A percentile compares a stretch with the other conserved stretches of the same genome.
phyloP scores from a whole-genome alignment of 2,797 vertebrate genomes.

The Poeciliopsis presidionis region DNA sequence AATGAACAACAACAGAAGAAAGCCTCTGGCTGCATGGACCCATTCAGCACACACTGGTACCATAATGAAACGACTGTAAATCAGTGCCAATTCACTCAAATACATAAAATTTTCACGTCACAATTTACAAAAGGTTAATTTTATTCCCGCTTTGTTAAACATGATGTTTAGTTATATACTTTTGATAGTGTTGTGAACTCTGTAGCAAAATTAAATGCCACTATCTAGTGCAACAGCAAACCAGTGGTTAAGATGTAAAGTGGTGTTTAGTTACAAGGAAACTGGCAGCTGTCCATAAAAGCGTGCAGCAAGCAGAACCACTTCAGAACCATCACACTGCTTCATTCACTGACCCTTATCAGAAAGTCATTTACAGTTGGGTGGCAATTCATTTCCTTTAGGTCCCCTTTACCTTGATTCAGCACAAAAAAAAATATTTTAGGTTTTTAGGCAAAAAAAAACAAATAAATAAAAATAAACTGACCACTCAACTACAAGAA shows the following conservation, averaged over 20 bases:
- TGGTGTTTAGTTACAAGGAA: not conserved
- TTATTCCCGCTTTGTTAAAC: not conserved
- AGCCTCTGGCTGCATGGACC: not conserved
- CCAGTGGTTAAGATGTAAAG: not conserved
- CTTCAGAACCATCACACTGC: not conserved
- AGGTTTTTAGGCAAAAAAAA: not conserved
- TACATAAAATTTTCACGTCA: not conserved
- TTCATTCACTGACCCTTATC: not conserved
- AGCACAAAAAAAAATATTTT: not conserved
- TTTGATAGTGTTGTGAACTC: not conserved
- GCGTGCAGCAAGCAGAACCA: not conserved
- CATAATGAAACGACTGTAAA: not conserved
- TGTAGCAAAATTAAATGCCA: not conserved
- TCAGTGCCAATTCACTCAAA: not conserved
- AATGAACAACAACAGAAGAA: not conserved
- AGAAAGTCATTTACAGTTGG: not conserved
- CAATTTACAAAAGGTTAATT: not conserved
- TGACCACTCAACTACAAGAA: not conserved
- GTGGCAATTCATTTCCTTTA: slow-evolving; percentile 2
- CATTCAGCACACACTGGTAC: not conserved
- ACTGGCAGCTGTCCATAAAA: not conserved
- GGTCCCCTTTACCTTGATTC: not conserved
- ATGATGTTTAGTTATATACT: not conserved
- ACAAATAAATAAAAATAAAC: not conserved
- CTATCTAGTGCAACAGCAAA: not conserved